phyloP scores from a whole-genome alignment of 2,888 invertebrate genomes.

The Callinectes sapidus region DNA sequence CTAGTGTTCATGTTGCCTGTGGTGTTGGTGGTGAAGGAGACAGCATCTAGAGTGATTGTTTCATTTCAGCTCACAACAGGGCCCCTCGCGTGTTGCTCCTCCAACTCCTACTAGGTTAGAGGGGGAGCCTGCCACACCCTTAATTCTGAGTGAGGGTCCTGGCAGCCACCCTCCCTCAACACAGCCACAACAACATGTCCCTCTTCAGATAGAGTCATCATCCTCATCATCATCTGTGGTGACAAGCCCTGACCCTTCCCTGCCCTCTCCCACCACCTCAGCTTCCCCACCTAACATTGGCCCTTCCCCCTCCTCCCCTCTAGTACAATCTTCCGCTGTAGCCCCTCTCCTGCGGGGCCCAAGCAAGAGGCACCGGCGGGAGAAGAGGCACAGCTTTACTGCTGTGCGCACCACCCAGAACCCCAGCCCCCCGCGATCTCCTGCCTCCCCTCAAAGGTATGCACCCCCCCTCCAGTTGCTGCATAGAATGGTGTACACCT shows the following conservation, averaged over 20 bases:
- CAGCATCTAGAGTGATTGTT: constrained; percentile 53
- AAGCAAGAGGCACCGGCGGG: constrained; percentile 65
- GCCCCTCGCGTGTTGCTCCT: constrained; percentile 67
- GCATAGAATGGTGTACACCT: background rate
- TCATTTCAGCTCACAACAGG: constrained; percentile 60
- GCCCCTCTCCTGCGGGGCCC: constrained; percentile 63
- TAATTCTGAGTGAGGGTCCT: constrained; percentile 54
- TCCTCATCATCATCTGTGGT: constrained; percentile 66
- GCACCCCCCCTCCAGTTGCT: constrained; percentile 43
- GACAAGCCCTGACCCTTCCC: constrained; percentile 59
- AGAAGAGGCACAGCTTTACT: constrained; percentile 69
- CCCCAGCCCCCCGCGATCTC: constrained; percentile 66
- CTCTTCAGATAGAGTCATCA: constrained; percentile 53
- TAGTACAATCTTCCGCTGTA: constrained; percentile 55
- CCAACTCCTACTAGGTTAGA: constrained; percentile 66
- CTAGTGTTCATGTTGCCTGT: background rate
- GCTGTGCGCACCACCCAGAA: constrained; percentile 61
- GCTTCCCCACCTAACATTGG: constrained; percentile 58
- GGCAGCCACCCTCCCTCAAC: constrained; percentile 52
- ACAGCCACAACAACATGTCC: constrained; percentile 41
- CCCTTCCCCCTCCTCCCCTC: constrained; percentile 54
- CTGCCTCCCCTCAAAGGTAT: constrained; percentile 67
- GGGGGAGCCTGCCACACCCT: constrained; percentile 61
- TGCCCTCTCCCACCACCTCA: constrained; percentile 57
- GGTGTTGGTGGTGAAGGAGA: background rate